Evolutionary conservation across 2,113 vertebrate genomes (phyloP).

Genomic region (Excalfactoria chinensis): DNA sequence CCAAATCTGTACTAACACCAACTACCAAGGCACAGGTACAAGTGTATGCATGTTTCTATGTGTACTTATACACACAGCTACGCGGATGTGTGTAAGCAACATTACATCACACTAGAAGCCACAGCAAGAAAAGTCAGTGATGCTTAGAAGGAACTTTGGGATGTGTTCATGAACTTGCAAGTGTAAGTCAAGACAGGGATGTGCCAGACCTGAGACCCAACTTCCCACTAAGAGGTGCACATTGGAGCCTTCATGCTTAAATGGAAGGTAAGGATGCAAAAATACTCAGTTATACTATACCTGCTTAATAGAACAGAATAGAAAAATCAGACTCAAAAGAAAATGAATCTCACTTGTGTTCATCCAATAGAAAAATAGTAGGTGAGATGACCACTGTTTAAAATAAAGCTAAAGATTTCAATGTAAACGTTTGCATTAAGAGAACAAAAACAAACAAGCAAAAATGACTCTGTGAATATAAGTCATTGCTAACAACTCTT

Average conservation of each 20-base stretch:
- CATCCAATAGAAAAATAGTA: background rate
- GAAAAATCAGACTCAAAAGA: background rate
- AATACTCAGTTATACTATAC: background rate
- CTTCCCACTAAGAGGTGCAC: background rate
- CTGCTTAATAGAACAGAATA: background rate
- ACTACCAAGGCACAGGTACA: background rate
- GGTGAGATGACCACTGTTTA: background rate
- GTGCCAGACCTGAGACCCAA: background rate
- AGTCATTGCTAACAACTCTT: background rate
- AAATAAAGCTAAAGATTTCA: background rate
- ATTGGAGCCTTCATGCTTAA: background rate
- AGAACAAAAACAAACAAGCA: background rate
- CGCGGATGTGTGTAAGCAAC: accelerated
- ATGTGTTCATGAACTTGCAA: background rate
- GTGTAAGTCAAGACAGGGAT: background rate
- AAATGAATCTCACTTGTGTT: background rate
- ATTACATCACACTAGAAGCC: background rate
- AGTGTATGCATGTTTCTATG: background rate
- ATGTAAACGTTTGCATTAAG: background rate
- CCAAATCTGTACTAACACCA: background rate
- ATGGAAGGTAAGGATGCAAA: background rate
- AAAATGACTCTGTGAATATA: background rate
- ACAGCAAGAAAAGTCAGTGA: background rate
- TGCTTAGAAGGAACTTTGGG: background rate
- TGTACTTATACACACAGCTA: background rate